Evolutionary conservation across 2,888 invertebrate genomes (phyloP).

Genomic region (Leuctra nigra): DNA sequence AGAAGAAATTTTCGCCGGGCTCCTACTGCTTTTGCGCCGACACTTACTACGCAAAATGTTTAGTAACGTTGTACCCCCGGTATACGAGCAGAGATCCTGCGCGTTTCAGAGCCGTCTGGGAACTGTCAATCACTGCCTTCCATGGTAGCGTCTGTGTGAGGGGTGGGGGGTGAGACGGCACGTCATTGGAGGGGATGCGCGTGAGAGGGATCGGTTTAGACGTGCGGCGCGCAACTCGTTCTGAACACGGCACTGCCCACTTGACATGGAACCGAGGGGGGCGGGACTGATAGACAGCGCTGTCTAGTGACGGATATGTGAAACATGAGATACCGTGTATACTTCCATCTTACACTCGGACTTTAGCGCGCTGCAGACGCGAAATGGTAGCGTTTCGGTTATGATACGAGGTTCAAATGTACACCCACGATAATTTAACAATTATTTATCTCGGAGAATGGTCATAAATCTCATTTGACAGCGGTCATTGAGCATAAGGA

Average conservation of each 20-base stretch:
- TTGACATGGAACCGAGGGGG: neutral
- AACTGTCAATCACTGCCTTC: constrained; percentile 55
- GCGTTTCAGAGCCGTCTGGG: constrained; percentile 58
- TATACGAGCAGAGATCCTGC: constrained; percentile 43
- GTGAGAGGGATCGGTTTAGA: neutral
- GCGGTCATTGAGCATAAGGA: no score
- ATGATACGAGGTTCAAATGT: no score
- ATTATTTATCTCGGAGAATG: no score
- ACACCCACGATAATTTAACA: no score
- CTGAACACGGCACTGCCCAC: constrained; percentile 1
- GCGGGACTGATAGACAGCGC: constrained; percentile 14
- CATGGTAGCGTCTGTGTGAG: constrained; percentile 22
- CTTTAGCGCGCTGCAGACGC: no score
- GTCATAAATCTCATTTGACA: no score
- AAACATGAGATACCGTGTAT: no score
- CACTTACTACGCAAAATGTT: neutral
- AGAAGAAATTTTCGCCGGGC: neutral
- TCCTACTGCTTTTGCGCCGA: constrained; percentile 13
- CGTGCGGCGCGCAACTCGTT: constrained; percentile 1
- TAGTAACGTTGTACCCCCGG: neutral
- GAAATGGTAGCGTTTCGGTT: no score
- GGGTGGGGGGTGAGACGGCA: constrained; percentile 16
- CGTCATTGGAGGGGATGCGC: constrained; percentile 18
- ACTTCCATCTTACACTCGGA: no score
- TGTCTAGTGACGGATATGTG: constrained; percentile 5